A percentile compares a stretch with the other conserved stretches of the same genome.
Evolutionary conservation across 2,888 invertebrate species (phyloP).

Genomic region (Cryptosula pallasiana): DNA sequence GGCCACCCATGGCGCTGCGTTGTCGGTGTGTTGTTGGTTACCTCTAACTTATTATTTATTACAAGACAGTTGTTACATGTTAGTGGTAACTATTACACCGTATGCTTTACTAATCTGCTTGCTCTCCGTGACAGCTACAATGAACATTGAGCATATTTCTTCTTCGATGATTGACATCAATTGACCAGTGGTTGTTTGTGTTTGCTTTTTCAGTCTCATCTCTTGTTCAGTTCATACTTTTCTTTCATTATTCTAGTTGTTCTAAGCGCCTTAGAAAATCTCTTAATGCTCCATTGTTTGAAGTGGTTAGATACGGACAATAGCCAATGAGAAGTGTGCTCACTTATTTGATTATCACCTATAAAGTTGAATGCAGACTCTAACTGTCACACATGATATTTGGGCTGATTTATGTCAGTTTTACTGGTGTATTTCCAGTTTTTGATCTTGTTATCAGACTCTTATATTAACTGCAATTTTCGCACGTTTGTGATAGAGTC

Average conservation of each 20-base stretch:
- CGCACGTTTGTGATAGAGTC: constrained; percentile 9
- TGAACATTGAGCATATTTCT: neutral
- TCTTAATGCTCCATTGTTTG: constrained; percentile 20
- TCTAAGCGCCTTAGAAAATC: neutral
- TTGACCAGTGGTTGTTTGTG: neutral
- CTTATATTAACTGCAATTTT: neutral
- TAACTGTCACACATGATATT: constrained; percentile 18
- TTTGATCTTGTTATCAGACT: neutral
- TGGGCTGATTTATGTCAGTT: constrained; percentile 12
- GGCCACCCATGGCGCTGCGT: too few species aligned
- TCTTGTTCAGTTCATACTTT: neutral
- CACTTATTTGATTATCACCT: constrained; percentile 19
- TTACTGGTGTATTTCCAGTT: neutral
- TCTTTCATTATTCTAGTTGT: neutral
- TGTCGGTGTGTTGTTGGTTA: too few species aligned
- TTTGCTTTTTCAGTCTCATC: constrained; percentile 13
- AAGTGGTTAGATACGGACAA: constrained; percentile 22
- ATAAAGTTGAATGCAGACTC: neutral
- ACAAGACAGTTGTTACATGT: too few species aligned
- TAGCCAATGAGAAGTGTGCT: constrained; percentile 5
- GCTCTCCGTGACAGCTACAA: constrained; percentile 2
- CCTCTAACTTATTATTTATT: too few species aligned
- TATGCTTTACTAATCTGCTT: constrained; percentile 18
- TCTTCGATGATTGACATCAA: neutral
- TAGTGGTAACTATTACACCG: neutral